Percentiles rank a stretch among this genome's conserved stretches.
Evolutionary conservation across 2,797 vertebrate genomes (phyloP).

Genomic region (Kryptolebias ocellatus): DNA sequence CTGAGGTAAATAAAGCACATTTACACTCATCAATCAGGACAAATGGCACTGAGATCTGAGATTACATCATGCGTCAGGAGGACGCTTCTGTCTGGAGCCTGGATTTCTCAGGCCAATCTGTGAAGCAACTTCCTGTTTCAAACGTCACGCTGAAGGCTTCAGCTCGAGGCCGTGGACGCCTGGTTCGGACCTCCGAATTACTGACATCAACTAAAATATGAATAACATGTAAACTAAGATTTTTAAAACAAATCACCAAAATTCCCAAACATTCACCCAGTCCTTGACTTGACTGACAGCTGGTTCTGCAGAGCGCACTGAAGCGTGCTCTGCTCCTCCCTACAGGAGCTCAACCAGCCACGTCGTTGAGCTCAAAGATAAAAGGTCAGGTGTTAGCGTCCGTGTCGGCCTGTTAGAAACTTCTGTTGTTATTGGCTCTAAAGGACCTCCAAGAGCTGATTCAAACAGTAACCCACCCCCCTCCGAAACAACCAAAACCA

Average conservation of each 20-base stretch:
- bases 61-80: neutral
- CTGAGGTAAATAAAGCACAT: neutral
- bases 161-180: neutral
- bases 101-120: slow-evolving; percentile 14
- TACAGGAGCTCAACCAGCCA: too few species aligned
- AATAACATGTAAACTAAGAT: neutral
- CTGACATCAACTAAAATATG: neutral
- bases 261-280: too few species aligned
- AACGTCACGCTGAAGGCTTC: slow-evolving; percentile 11
- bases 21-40: neutral
- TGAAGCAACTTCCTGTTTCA: slow-evolving; percentile 13
- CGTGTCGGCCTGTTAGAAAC: too few species aligned
- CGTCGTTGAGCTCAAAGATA: neutral
- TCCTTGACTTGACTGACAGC: neutral
- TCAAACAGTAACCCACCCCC: too few species aligned
- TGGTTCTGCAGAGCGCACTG: neutral
- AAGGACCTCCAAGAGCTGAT: neutral
- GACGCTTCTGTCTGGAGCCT: neutral
- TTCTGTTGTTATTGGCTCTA: neutral
- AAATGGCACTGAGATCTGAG: too few species aligned
- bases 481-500: too few species aligned
- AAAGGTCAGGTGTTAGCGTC: neutral
- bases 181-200: neutral
- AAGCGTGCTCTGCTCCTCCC: too few species aligned
- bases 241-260: neutral